phyloP scores from a whole-genome alignment of 2,797 vertebrate species.

The Manis javanica region DNA sequence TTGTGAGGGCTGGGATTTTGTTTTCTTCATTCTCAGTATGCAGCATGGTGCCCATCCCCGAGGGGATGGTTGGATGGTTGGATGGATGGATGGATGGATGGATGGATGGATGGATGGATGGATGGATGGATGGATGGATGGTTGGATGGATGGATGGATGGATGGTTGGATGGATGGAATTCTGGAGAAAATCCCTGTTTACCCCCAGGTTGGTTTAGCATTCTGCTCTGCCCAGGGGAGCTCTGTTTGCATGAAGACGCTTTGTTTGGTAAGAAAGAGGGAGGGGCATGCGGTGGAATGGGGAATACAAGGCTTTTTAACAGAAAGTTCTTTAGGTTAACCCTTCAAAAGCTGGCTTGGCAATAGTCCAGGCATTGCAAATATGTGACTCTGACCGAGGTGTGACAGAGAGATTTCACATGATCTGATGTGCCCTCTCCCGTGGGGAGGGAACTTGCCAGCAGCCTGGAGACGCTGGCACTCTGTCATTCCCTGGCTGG shows the following conservation, averaged over 20 bases:
- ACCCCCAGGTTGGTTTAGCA: background rate
- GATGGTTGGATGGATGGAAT: background rate
- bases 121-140: background rate
- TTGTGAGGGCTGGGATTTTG: background rate
- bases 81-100: background rate
- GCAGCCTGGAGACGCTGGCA: background rate
- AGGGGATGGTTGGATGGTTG: too few relatives aligned
- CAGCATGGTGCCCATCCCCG: rapidly evolving
- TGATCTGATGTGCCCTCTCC: background rate
- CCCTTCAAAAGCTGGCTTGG: slow-evolving; percentile 73
- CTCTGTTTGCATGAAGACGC: slow-evolving; percentile 55
- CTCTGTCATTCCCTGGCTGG: background rate
- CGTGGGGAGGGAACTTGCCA: background rate
- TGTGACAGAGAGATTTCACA: slow-evolving; percentile 43
- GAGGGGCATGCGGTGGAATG: background rate
- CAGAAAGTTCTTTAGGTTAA: slow-evolving; percentile 78
- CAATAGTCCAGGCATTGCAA: slow-evolving; percentile 59
- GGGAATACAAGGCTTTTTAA: slow-evolving; percentile 74
- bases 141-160: background rate
- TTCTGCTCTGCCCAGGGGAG: too few relatives aligned
- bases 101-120: background rate
- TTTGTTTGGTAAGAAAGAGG: background rate
- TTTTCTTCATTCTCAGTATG: background rate
- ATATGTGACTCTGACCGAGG: slow-evolving; percentile 58
- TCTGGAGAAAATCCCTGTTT: background rate